Conservation (phyloP, 2,113 vertebrate genomes). For the Cheilinus undulatus region DNA sequence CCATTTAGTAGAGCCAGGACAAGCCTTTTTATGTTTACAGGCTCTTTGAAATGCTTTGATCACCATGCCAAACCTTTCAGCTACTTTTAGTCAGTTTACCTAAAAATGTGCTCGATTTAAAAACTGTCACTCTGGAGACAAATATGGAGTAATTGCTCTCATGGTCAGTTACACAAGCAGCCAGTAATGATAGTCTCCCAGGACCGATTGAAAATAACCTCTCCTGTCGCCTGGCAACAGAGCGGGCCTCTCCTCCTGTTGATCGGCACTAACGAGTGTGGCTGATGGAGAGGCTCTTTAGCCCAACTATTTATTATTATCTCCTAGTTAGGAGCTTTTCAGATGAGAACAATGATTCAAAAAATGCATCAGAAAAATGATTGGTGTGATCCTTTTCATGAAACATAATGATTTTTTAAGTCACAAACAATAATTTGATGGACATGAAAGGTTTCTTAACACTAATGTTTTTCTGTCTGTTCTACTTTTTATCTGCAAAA, state of each 20-base stretch:
- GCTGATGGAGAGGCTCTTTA: conserved; percentile 17
- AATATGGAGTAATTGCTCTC: conserved; percentile 1
- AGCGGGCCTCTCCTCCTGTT: conserved; percentile 24
- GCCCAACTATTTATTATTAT: conserved; percentile 1
- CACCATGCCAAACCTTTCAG: not conserved
- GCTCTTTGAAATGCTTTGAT: not conserved
- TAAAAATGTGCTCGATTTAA: not conserved
- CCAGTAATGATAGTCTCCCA: conserved; percentile 13
- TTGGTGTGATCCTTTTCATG: no score
- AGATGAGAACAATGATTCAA: not conserved
- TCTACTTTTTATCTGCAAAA: no score
- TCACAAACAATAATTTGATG: no score
- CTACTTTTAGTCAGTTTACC: not conserved
- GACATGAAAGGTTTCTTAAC: no score
- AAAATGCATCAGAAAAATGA: not conserved
- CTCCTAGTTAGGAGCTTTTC: conserved; percentile 11
- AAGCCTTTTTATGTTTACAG: not conserved
- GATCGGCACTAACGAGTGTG: conserved; percentile 55
- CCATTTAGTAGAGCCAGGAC: not conserved
- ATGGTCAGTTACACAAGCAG: conserved; percentile 25
- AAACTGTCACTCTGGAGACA: not conserved
- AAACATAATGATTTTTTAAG: no score
- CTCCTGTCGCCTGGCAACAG: conserved; percentile 66
- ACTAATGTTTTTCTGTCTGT: no score
- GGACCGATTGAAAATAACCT: conserved; percentile 26